Percentiles rank a stretch among this genome's conserved stretches.
phyloP scores from a whole-genome alignment of 2,888 invertebrate genomes.

The Lycia hirtaria region DNA sequence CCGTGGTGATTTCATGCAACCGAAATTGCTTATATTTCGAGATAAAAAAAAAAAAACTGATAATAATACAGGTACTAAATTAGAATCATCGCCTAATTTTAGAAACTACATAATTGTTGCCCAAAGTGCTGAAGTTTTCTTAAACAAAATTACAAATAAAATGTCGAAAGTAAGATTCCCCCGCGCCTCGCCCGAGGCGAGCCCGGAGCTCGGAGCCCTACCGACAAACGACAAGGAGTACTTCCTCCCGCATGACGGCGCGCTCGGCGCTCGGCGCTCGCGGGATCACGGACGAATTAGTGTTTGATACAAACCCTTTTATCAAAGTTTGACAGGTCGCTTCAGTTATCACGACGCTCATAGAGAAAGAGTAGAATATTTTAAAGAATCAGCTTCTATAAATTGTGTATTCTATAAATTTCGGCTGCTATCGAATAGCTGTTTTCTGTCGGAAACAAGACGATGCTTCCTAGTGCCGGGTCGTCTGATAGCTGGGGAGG shows the following conservation, averaged over 20 bases:
- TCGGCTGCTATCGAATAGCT: not conserved
- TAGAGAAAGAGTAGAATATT: not conserved
- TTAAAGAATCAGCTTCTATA: not conserved
- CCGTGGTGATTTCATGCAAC: no score
- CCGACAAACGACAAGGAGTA: not conserved
- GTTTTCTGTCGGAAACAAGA: not conserved
- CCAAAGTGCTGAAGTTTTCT: not conserved
- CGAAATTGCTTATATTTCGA: no score
- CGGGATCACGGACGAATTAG: constrained; percentile 33
- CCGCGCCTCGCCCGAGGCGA: not conserved
- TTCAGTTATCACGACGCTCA: not conserved
- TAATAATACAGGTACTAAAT: no score
- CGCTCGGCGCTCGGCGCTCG: no score
- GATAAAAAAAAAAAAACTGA: no score
- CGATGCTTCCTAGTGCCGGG: no score
- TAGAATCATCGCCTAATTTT: not conserved
- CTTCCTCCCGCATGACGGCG: not conserved
- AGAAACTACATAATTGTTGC: not conserved
- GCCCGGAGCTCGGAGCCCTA: not conserved
- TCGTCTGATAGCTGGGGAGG: no score
- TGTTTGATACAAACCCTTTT: constrained; percentile 43
- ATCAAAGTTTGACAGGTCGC: constrained; percentile 48
- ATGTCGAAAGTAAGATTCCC: not conserved
- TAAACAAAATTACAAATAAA: not conserved
- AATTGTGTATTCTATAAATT: no score